Percentiles rank a stretch among this genome's conserved stretches.
Conservation (phyloP, 30 jellyfish, hydroid and myxozoan genomes). For the Aurelia sp. region DNA sequence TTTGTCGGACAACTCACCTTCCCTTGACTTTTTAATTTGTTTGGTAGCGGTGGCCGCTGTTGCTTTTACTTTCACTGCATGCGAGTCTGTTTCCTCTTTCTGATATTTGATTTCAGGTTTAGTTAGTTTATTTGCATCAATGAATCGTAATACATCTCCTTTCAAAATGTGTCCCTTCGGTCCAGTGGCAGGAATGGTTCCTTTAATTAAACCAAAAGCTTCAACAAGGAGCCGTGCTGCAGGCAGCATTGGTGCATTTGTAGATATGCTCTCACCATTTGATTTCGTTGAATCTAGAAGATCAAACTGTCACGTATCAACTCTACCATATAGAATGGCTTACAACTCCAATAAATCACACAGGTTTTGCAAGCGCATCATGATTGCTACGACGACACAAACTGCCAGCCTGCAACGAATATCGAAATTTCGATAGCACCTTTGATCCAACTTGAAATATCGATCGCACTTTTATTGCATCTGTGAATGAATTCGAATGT, state of each 20-base stretch:
- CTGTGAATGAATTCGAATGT: too few relatives aligned
- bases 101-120: slow-evolving; percentile 2
- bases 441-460: too few relatives aligned
- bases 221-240: slow-evolving; percentile 77
- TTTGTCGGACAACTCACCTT: not conserved
- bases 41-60: not conserved
- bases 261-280: too few relatives aligned
- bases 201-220: slow-evolving; percentile 52
- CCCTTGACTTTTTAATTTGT: too few relatives aligned
- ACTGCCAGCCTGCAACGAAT: too few relatives aligned
- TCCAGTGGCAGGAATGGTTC: slow-evolving; percentile 71
- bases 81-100: not conserved
- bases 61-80: not conserved
- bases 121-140: slow-evolving; percentile 57
- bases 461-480: too few relatives aligned
- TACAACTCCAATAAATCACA: too few relatives aligned
- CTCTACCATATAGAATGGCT: too few relatives aligned
- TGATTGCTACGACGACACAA: too few relatives aligned
- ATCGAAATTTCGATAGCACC: too few relatives aligned
- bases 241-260: slow-evolving; percentile 67
- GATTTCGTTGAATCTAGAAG: too few relatives aligned
- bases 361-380: too few relatives aligned
- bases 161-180: slow-evolving; percentile 88
- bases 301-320: not conserved
- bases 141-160: slow-evolving; percentile 82